These are phyloP conservation scores for Drosophila biarmipes DNA, from an alignment of 1,140 invertebrate species.

Conservation along the genomic window DNA sequence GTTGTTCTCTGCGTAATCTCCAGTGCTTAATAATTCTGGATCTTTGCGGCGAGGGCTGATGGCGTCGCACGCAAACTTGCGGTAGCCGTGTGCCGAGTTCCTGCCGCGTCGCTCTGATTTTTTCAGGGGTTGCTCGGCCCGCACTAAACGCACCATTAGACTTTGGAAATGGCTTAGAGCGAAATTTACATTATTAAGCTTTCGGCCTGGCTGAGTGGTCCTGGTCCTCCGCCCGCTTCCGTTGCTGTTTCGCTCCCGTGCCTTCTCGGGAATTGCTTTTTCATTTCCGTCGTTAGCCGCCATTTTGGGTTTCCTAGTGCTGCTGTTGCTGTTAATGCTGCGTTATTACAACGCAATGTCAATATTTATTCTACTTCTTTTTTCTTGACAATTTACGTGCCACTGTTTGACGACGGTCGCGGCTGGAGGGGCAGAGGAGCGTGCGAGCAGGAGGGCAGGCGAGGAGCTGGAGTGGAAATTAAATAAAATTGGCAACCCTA, in stretches of 20 bases:
- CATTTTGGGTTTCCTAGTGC: slow-evolving; percentile 54
- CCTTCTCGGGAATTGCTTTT: slow-evolving; percentile 37
- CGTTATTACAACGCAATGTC: slow-evolving; percentile 82
- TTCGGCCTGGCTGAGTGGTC: slow-evolving; percentile 41
- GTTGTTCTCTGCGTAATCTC: slow-evolving; percentile 69
- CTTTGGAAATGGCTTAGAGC: slow-evolving; percentile 81
- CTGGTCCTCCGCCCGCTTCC: slow-evolving; percentile 8
- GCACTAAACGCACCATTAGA: slow-evolving; percentile 80
- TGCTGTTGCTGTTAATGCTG: slow-evolving; percentile 64
- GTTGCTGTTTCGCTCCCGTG: slow-evolving; percentile 6
- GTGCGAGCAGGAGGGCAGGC: too few relatives aligned
- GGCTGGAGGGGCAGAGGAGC: neutral
- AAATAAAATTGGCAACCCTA: slow-evolving; percentile 74
- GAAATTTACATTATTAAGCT: slow-evolving; percentile 83
- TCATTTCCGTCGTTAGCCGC: slow-evolving; percentile 66
- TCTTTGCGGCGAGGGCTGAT: slow-evolving; percentile 2
- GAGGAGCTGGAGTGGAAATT: slow-evolving; percentile 50
- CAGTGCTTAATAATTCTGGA: slow-evolving; percentile 62
- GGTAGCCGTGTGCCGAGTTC: slow-evolving; percentile 60
- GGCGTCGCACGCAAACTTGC: slow-evolving; percentile 66
- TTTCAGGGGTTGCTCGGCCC: slow-evolving; percentile 52
- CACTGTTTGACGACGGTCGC: slow-evolving; percentile 65
- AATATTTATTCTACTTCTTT: slow-evolving; percentile 66
- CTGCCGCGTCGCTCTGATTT: slow-evolving; percentile 22
- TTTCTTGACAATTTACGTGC: slow-evolving; percentile 63